phyloP scores from a whole-genome alignment of 1,140 invertebrate species.

The Drosophila obscura region DNA sequence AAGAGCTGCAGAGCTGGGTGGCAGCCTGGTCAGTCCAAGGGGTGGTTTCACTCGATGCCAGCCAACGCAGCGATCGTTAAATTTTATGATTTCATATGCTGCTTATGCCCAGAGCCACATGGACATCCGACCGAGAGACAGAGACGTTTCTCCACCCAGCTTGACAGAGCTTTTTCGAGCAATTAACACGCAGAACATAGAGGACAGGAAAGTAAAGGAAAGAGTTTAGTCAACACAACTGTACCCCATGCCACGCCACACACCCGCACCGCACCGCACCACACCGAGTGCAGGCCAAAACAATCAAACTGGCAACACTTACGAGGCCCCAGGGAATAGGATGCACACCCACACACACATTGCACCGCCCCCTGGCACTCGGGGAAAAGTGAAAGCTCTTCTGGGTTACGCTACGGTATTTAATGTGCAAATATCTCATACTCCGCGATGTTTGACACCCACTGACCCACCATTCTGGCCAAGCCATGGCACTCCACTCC shows the following conservation, averaged over 20 bases:
- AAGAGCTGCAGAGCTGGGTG: not conserved
- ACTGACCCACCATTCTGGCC: slow-evolving; percentile 43
- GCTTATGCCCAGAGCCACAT: slow-evolving; percentile 14
- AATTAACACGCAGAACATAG: slow-evolving; percentile 40
- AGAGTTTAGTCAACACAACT: slow-evolving; percentile 45
- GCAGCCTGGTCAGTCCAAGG: slow-evolving; percentile 43
- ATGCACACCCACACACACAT: slow-evolving; percentile 16
- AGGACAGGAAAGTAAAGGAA: slow-evolving; percentile 14
- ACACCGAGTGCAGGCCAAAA: slow-evolving; percentile 43
- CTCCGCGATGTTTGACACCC: slow-evolving; percentile 33
- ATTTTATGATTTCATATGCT: slow-evolving; percentile 75
- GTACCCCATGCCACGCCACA: slow-evolving; percentile 28
- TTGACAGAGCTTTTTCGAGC: slow-evolving; percentile 36
- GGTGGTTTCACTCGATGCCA: slow-evolving; percentile 34
- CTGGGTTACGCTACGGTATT: slow-evolving; percentile 66
- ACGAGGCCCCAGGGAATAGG: slow-evolving; percentile 67
- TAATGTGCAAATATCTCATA: slow-evolving; percentile 79
- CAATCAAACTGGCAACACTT: slow-evolving; percentile 77
- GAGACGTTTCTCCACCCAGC: slow-evolving; percentile 4
- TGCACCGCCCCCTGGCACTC: not conserved
- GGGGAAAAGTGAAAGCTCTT: slow-evolving; percentile 68
- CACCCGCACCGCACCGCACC: not conserved
- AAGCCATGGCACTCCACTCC: not conserved
- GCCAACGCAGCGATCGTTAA: slow-evolving; percentile 68
- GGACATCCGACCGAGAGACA: slow-evolving; percentile 15